phyloP scores from a whole-genome alignment of 2,113 vertebrate species.

The Anarhynchus alexandrinus region DNA sequence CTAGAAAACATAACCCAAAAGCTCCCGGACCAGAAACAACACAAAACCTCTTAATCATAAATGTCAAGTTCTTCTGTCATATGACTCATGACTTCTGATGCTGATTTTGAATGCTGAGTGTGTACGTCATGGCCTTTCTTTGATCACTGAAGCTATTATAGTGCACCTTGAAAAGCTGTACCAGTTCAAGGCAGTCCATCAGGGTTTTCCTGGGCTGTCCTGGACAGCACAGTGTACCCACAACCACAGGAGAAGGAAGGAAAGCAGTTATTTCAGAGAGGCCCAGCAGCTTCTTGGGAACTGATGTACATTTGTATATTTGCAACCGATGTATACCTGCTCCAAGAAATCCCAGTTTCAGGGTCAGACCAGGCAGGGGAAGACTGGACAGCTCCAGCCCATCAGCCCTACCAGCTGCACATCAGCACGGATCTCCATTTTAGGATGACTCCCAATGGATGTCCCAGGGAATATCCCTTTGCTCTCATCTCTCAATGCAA shows the following conservation, averaged over 20 bases:
- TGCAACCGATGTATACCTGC: background rate
- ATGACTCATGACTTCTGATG: background rate
- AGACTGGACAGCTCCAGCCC: background rate
- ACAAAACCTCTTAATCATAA: background rate
- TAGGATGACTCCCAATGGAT: background rate
- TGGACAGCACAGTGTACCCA: background rate
- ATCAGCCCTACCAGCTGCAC: too few relatives aligned
- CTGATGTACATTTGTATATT: background rate
- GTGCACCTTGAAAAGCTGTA: background rate
- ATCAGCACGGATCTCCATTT: background rate
- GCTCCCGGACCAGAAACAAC: background rate
- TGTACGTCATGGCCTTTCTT: background rate
- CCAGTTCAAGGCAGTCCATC: background rate
- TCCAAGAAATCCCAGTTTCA: background rate
- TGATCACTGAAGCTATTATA: background rate
- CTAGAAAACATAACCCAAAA: background rate
- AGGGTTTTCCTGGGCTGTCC: background rate
- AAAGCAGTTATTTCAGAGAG: background rate
- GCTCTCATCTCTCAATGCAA: background rate
- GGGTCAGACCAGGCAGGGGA: background rate
- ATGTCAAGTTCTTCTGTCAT: background rate
- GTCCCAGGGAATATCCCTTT: background rate
- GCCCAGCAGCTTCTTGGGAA: background rate
- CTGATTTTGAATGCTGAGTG: background rate
- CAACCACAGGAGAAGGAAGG: fast-evolving